Percentiles rank a stretch among this genome's conserved stretches.
Evolutionary conservation across 2,113 vertebrate species (phyloP).

Genomic region (Alaudala cheleensis): DNA sequence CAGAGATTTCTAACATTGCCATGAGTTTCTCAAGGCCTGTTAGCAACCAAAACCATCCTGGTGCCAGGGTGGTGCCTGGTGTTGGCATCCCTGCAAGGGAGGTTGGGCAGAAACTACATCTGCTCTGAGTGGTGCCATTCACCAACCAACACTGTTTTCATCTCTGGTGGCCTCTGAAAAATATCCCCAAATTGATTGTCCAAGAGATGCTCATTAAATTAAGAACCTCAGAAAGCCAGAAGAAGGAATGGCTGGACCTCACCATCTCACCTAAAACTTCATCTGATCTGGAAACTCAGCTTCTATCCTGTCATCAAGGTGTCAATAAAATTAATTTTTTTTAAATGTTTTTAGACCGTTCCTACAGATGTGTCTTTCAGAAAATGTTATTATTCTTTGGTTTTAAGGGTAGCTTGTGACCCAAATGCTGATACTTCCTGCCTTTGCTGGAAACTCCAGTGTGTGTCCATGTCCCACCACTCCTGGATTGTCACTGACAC

Average conservation of each 20-base stretch:
- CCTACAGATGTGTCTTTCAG: background rate
- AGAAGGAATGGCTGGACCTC: background rate
- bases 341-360: background rate
- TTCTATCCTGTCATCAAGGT: background rate
- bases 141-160: background rate
- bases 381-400: background rate
- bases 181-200: background rate
- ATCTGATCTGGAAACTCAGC: background rate
- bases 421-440: background rate
- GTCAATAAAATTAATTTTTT: background rate
- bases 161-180: background rate
- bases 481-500: background rate
- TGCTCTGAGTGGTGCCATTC: background rate
- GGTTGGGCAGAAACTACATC: background rate
- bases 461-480: background rate
- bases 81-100: background rate
- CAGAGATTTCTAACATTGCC: background rate
- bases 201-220: background rate
- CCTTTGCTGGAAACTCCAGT: background rate
- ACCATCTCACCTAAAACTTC: background rate
- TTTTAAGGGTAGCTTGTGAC: background rate
- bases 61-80: background rate
- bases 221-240: background rate
- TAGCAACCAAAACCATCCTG: background rate
- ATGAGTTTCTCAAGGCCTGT: background rate